Evolutionary conservation across 2,113 vertebrate species (phyloP), one percentile per base, ranked within the genome.

Genomic region (Forbesichthys papilliferus): DNA sequence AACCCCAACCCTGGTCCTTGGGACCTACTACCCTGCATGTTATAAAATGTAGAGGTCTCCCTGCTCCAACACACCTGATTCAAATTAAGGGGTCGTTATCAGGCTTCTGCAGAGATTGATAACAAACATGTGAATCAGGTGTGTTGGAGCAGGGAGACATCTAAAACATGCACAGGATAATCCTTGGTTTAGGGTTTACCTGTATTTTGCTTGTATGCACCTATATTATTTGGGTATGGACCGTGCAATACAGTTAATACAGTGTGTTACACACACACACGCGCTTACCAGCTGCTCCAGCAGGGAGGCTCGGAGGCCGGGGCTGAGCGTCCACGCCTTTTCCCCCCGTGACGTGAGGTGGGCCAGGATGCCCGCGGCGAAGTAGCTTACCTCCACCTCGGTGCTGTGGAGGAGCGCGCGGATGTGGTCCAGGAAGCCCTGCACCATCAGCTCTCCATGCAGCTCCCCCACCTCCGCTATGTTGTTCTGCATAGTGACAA

Each of bases 351-450:
- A 99, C 42, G 96, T 99, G 77, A 99, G 92, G 3, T 99, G 98
- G 54, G 98, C 97, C 14, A 99, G 95, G 80, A 99, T 99, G 60
- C 96, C 96, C 36, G 97, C 98, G 1, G 98, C 98, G 51, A 99
- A 99, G 92, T 99, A 99, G 87, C 96, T 99, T 75, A 99, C 98
- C 87, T 99, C 98, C 75, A 99, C 98, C 87, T 98, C 97, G 3
- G 94, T 90, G 64, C 96, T 99, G 88, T 98, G 95, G 71, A 99
- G 81, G 69, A 99, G 85, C 57, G 90, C 93, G 67, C 96, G 94
- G 89, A 99, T 99, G 87, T 99, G 98, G 81, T 97, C 95, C 91
- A 99, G 93, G 69, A 99, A 99, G 59, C 96, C 90, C 84, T 96
- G 96, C 89, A 96, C 96, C 97, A 99, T 99, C 68, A 99, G 90